These are phyloP conservation scores for Stegostoma tigrinum DNA, from an alignment of 2,113 vertebrate species.

Conservation along the genomic window DNA sequence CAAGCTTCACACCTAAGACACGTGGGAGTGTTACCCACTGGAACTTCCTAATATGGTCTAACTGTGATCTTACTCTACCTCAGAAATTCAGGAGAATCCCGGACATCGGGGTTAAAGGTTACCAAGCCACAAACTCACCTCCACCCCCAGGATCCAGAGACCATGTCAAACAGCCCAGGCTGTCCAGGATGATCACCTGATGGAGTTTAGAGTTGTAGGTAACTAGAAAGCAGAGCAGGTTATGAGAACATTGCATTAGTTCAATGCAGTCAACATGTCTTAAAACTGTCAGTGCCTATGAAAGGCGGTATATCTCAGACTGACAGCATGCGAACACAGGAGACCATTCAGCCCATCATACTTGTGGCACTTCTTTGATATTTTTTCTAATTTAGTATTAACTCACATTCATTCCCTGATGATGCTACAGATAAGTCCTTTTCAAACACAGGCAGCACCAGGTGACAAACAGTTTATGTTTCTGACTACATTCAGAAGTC, in stretches of 20 bases:
- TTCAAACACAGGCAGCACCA: too few relatives aligned
- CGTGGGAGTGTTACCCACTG: too few relatives aligned
- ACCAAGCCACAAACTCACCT: background rate
- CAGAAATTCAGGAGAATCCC: background rate
- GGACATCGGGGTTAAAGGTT: background rate
- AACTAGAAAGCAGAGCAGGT: background rate
- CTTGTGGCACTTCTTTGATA: too few relatives aligned
- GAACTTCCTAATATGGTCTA: too few relatives aligned
- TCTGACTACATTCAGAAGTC: too few relatives aligned
- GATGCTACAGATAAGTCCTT: too few relatives aligned
- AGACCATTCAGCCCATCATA: too few relatives aligned
- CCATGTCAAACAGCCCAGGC: conserved; percentile 36
- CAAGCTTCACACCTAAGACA: too few relatives aligned
- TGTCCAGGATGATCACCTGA: conserved; percentile 39
- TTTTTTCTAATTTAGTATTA: too few relatives aligned
- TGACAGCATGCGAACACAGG: too few relatives aligned
- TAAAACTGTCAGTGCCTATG: background rate
- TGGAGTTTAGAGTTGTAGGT: conserved; percentile 26
- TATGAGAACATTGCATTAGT: background rate
- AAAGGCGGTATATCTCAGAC: background rate
- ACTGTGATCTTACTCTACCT: background rate
- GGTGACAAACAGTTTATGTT: too few relatives aligned
- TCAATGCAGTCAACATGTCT: background rate
- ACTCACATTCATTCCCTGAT: too few relatives aligned
- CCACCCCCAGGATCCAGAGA: conserved; percentile 32